Base-by-base conservation (phyloP, 2,888 invertebrate genomes). In the Diaperis boleti region DNA sequence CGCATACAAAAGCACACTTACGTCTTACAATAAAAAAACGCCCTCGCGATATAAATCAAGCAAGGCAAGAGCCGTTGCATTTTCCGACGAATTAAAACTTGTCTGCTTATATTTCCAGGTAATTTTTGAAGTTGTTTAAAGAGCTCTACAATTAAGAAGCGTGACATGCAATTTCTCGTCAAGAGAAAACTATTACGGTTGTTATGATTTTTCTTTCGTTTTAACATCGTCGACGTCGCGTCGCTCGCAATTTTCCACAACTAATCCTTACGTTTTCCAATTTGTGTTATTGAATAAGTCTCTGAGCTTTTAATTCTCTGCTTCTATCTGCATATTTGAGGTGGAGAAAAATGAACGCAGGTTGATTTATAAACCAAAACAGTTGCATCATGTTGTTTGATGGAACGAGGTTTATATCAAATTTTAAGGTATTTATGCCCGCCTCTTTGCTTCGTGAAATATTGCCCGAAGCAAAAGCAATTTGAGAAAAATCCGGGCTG, bases 61-160 rank as follows among this genome's bases (percentile, higher is more conserved):
- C 54, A 22, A 41, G 17, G 41, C 44, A 26, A 2, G 42, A 18
- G 20, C 41, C 29, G 31, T 10, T 18, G 6, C 15, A 29, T 39
- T 54, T 41, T 29, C 13, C 17, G 39, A 55, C 42, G 20, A 55
- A 42, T 42, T 44, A 55, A 42, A 42, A 44, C 31, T 55, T 52
- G 22, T 55, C 44, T 22, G 29, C 10, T 10, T 31, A 20, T 11
- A 26, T 35, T 29, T 49, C 33, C 39, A 26, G 29, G 11, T 39
- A 39, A 55, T 55, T 42, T 31, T 1, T 6, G 13, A 31, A 29
- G 15, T 42, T 47, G 47, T 26, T 45, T 52, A 10, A 52, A 20
- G 26, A 44, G 55, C 18, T 37, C 13, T 52, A 39, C 52, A 52
- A 52, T 52, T 37, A 52, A 52, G 50, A 39, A 52, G 22, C 49